A percentile compares a stretch with the other conserved stretches of the same genome.
Evolutionary conservation across 2,888 invertebrate species (phyloP).

Genomic region (Drosophila acutilabella): DNA sequence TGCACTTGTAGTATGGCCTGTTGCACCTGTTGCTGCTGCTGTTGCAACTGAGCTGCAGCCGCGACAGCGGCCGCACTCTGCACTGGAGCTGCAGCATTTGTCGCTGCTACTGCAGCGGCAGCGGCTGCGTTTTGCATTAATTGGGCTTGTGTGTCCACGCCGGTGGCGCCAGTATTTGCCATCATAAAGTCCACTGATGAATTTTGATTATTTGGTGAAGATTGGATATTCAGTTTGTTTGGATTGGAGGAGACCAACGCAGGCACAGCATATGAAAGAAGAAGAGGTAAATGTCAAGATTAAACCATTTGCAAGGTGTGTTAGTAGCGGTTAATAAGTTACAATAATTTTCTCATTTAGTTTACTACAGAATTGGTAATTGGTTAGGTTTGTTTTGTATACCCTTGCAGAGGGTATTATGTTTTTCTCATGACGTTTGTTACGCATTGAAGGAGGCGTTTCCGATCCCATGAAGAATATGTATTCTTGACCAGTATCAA

Average conservation of each 20-base stretch:
- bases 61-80: constrained; percentile 79
- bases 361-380: constrained; percentile 6
- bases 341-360: not conserved
- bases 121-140: constrained; percentile 80
- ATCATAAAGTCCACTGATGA: constrained; percentile 83
- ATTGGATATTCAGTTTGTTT: constrained; percentile 14
- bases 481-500: too few species aligned
- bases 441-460: too few species aligned
- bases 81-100: constrained; percentile 76
- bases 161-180: constrained; percentile 83
- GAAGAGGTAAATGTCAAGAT: constrained; percentile 74
- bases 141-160: constrained; percentile 81
- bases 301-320: constrained; percentile 75
- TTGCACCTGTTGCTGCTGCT: constrained; percentile 83
- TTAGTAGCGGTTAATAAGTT: constrained; percentile 50
- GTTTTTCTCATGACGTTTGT: too few species aligned
- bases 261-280: constrained; percentile 64
- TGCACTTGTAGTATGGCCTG: constrained; percentile 84
- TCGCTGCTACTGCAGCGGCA: constrained; percentile 81
- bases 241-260: constrained; percentile 60
- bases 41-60: constrained; percentile 79
- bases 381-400: not conserved
- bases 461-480: too few species aligned
- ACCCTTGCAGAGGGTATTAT: too few species aligned
- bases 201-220: constrained; percentile 3